Evolutionary conservation across 2,888 invertebrate species (phyloP), one percentile per base, ranked within the genome.

Genomic region (Drosophila flavopinicola): DNA sequence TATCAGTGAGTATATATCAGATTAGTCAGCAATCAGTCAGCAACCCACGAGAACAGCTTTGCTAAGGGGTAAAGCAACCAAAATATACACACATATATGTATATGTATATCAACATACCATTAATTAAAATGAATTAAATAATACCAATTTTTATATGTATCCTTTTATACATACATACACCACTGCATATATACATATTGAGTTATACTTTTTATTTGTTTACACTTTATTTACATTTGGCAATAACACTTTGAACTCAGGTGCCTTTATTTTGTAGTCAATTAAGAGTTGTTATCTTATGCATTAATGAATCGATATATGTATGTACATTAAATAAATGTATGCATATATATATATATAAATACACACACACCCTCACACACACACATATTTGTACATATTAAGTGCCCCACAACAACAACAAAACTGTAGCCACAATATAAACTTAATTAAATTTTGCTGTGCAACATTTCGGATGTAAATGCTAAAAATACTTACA

Each of bases 211-310:
- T 41, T 35, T 57, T 42, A 51, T 56, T 39, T 61, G 29, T 49
- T 71, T 66, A 67, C n/a, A n/a, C 56, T 49, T 75, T 67, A 71
- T 65, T 61, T 78, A 77, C 56, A 76, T 75, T 75, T 78, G 78
- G 78, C 78, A 83, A 78, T 67, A 83, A 85, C 80, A 80, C 69
- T 78, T 84, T 84, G 80, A 89, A 89, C 89, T 89, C 89, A 89
- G 89, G 89, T 89, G 89, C 89, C 89, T 89, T 88, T 79, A 78
- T 78, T 87, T 88, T 67, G 71, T 89, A 89, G 89, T 88, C 88
- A 88, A 71, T 84, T 89, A 89, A 88, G 85, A 57, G 80, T 84
- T 89, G 87, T 88, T 88, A 87, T 84, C 72, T 84, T 84, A 84
- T 82, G 75, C 76, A 82, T 85, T 83, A 80, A 75, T 57, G 52